Conservation (phyloP, 1,140 invertebrate species). For the Lordiphosa stackelbergi region DNA sequence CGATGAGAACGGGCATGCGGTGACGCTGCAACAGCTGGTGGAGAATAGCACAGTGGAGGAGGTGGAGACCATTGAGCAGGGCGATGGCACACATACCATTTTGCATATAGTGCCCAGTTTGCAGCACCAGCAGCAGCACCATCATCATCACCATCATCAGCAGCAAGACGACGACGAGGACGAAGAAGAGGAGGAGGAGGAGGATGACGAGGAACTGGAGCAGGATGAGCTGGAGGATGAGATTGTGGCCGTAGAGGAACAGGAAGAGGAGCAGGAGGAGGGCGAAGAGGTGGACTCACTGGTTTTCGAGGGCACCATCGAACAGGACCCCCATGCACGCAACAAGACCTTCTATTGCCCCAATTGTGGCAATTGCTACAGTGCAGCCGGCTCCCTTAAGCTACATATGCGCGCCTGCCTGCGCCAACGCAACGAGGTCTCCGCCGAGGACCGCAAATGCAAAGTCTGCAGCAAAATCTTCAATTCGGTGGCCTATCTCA, state of each 20-base stretch:
- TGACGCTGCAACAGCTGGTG: constrained; percentile 66
- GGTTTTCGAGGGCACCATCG: constrained; percentile 57
- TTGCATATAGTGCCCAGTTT: constrained; percentile 62
- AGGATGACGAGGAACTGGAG: constrained; percentile 24
- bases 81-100: constrained; percentile 72
- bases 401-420: constrained; percentile 75
- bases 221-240: constrained; percentile 39
- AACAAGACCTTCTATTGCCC: constrained; percentile 74
- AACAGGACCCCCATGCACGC: constrained; percentile 44
- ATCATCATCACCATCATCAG: constrained; percentile 18
- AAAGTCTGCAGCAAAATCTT: constrained; percentile 73
- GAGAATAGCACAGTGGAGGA: constrained; percentile 70
- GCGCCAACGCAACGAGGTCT: constrained; percentile 60
- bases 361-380: constrained; percentile 75
- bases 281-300: constrained; percentile 35
- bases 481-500: constrained; percentile 72
- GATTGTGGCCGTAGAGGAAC: constrained; percentile 45
- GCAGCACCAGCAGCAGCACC: constrained; percentile 22
- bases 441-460: constrained; percentile 67
- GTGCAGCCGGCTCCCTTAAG: constrained; percentile 70
- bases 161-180: constrained; percentile 30
- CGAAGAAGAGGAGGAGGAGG: constrained; percentile 21
- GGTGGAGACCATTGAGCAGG: constrained; percentile 68
- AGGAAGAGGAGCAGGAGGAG: constrained; percentile 16
- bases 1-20: constrained; percentile 69